These are phyloP conservation scores for Sus cebifrons DNA, from an alignment of 2,797 vertebrate genomes.

Conservation along the genomic window DNA sequence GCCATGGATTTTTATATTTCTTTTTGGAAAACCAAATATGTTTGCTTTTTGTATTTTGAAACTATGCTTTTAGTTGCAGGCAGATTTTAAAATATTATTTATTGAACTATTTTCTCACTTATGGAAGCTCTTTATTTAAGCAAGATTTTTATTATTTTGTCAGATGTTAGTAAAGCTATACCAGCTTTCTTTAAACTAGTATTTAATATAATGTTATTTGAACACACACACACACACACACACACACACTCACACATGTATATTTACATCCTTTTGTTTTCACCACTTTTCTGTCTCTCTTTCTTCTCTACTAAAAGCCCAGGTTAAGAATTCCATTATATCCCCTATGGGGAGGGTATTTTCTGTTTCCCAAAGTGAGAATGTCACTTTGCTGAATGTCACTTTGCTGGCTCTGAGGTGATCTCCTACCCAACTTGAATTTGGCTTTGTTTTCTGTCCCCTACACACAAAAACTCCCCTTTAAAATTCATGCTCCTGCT, in stretches of 20 bases:
- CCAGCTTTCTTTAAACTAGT: not conserved
- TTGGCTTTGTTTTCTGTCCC: not conserved
- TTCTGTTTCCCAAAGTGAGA: not conserved
- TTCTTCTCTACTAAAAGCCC: not conserved
- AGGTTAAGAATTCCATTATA: not conserved
- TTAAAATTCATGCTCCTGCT: not conserved
- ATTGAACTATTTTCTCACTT: conserved; percentile 16
- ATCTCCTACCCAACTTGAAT: not conserved
- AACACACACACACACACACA: too few species aligned
- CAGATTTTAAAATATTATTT: not conserved
- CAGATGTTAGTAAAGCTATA: not conserved
- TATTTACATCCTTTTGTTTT: not conserved
- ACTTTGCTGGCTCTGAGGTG: not conserved
- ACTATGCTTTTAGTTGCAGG: not conserved
- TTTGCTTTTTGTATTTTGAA: not conserved
- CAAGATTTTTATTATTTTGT: not conserved
- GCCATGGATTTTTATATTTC: not conserved
- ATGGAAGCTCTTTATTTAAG: not conserved
- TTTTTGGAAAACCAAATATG: not conserved
- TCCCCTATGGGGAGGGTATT: not conserved
- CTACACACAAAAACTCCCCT: not conserved
- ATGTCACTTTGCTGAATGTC: not conserved
- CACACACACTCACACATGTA: too few species aligned
- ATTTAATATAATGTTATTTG: not conserved
- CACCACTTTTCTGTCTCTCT: not conserved